A percentile compares a stretch with the other conserved stretches of the same genome.
Evolutionary conservation across 1,140 invertebrate species (phyloP).

Genomic region (Nautilus pompilius): DNA sequence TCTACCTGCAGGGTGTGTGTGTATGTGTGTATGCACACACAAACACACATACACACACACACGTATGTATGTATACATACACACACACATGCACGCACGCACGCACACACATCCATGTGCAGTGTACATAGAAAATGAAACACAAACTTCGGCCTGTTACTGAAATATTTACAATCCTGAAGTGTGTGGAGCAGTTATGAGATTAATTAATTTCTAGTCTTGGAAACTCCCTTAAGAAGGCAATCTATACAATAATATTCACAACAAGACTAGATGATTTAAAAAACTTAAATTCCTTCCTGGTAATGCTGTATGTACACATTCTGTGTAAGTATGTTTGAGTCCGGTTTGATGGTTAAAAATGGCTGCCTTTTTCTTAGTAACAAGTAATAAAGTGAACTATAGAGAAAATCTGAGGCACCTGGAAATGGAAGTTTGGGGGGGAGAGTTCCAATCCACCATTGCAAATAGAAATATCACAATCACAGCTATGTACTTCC

Average conservation of each 20-base stretch:
- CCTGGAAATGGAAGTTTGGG: neutral
- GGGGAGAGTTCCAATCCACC: neutral
- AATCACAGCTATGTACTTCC: conserved; percentile 3
- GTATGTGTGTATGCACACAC: neutral
- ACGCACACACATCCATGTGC: neutral
- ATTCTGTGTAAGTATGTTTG: neutral
- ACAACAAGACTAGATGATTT: conserved; percentile 10
- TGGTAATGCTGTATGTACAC: neutral
- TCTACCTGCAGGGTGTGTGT: neutral
- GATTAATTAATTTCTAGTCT: neutral
- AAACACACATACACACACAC: conserved; percentile 6
- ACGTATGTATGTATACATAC: neutral
- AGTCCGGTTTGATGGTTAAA: neutral
- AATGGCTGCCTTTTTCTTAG: neutral
- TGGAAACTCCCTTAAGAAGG: too few species aligned
- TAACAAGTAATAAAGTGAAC: neutral
- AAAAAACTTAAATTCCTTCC: neutral
- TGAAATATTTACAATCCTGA: neutral
- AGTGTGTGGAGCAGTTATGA: neutral
- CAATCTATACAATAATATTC: neutral
- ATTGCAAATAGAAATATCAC: conserved; percentile 5
- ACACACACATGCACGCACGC: neutral
- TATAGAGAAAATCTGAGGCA: neutral
- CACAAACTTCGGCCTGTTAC: neutral
- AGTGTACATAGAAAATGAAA: neutral